phyloP scores from a whole-genome alignment of 1,140 invertebrate species.

The Drosophila murphyi region DNA sequence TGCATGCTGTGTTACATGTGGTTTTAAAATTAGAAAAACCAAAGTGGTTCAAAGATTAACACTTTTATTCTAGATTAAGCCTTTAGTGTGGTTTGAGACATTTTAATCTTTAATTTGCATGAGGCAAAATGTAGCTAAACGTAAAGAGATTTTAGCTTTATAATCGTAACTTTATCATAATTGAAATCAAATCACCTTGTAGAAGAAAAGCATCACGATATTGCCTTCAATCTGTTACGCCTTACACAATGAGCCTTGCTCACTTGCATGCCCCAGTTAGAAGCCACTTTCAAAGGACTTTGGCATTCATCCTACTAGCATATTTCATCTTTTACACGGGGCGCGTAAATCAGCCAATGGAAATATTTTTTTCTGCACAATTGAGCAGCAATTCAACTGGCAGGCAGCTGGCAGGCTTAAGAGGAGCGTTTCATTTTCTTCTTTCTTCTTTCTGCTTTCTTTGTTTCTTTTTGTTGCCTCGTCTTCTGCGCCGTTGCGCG shows the following conservation, averaged over 20 bases:
- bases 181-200: not conserved
- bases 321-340: constrained; percentile 21
- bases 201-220: not conserved
- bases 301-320: constrained; percentile 5
- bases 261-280: constrained; percentile 1
- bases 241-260: not conserved
- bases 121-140: not conserved
- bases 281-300: constrained; percentile 25
- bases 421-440: constrained; percentile 27
- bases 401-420: constrained; percentile 34
- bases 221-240: constrained; percentile 11
- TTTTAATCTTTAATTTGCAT: not conserved
- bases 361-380: constrained; percentile 73
- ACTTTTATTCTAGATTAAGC: too few species aligned
- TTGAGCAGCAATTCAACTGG: constrained; percentile 71
- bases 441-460: constrained; percentile 11
- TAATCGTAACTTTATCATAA: not conserved
- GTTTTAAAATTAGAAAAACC: too few species aligned
- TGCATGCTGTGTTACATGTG: not conserved
- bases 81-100: not conserved
- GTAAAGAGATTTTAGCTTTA: not conserved
- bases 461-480: not conserved
- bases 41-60: not conserved
- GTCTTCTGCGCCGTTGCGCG: constrained; percentile 10
- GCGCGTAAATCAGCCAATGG: constrained; percentile 67